Conservation (phyloP, 1,140 invertebrate species). For the Galendromus occidentalis region DNA sequence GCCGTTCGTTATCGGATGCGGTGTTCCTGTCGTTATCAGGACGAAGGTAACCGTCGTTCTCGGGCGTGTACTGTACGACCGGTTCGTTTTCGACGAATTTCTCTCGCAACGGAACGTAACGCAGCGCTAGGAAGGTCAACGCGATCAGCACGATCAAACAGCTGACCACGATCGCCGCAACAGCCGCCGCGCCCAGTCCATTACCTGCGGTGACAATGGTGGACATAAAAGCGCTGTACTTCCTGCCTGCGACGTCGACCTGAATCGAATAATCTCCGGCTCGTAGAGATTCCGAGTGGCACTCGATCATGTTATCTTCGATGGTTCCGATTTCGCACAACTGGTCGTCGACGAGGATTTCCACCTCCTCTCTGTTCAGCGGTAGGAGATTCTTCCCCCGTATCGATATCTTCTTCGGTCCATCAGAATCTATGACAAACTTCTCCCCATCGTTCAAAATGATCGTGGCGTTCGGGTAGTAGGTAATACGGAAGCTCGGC, state of each 20-base stretch:
- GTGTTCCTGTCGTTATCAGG: constrained; percentile 4
- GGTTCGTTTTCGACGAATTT: not conserved
- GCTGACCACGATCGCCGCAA: not conserved
- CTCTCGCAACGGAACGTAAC: not conserved
- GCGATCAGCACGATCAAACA: not conserved
- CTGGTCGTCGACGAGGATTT: too few species aligned
- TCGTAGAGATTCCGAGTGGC: too few species aligned
- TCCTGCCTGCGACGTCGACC: too few species aligned
- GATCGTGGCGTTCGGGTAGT: constrained; percentile 13
- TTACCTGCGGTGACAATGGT: too few species aligned
- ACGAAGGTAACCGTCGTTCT: constrained; percentile 3
- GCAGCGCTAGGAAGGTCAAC: not conserved
- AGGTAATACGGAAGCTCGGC: constrained; percentile 12
- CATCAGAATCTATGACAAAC: not conserved
- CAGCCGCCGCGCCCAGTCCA: not conserved
- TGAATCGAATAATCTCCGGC: too few species aligned
- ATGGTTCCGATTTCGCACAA: too few species aligned
- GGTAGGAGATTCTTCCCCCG: not conserved
- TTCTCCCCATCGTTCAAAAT: not conserved
- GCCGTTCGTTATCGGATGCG: not conserved
- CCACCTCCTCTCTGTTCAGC: not conserved
- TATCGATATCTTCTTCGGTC: not conserved
- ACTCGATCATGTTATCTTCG: too few species aligned
- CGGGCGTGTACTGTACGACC: not conserved
- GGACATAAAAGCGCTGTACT: too few species aligned